Percentiles rank a stretch among this genome's conserved stretches.
Evolutionary conservation across 2,797 vertebrate species (phyloP).

Genomic region (Lagodon rhomboides): DNA sequence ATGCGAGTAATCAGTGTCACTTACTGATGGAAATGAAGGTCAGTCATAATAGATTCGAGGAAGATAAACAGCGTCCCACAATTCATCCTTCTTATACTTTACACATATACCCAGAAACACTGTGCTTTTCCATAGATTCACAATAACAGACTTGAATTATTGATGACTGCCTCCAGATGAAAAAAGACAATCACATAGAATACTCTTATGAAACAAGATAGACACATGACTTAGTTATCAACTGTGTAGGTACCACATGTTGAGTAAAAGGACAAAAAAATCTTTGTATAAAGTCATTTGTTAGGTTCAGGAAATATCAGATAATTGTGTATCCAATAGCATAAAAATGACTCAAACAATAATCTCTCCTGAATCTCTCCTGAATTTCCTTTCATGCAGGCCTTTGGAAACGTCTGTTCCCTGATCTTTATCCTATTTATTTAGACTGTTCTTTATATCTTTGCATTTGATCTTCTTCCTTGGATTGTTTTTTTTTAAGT

Average conservation of each 20-base stretch:
- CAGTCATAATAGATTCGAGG: not conserved
- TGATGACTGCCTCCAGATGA: not conserved
- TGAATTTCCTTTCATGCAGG: too few relatives aligned
- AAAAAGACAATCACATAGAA: too few relatives aligned
- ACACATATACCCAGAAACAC: not conserved
- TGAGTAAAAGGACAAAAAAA: too few relatives aligned
- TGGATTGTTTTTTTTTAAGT: too few relatives aligned
- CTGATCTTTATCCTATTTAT: too few relatives aligned
- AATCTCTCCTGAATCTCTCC: too few relatives aligned
- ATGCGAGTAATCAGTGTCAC: not conserved
- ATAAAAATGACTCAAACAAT: too few relatives aligned
- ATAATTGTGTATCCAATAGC: too few relatives aligned
- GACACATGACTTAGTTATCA: too few relatives aligned
- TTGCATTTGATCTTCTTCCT: too few relatives aligned
- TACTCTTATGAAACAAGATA: not conserved
- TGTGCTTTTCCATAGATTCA: not conserved
- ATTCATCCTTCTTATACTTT: not conserved
- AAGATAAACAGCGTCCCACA: not conserved
- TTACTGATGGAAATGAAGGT: not conserved
- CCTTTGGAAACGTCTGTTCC: too few relatives aligned
- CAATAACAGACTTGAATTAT: not conserved
- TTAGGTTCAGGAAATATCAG: not conserved
- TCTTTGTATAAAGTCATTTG: not conserved
- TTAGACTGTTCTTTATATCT: too few relatives aligned
- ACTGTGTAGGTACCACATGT: not conserved